Conservation (phyloP, 2,797 vertebrate genomes). For the Tinamus major region DNA sequence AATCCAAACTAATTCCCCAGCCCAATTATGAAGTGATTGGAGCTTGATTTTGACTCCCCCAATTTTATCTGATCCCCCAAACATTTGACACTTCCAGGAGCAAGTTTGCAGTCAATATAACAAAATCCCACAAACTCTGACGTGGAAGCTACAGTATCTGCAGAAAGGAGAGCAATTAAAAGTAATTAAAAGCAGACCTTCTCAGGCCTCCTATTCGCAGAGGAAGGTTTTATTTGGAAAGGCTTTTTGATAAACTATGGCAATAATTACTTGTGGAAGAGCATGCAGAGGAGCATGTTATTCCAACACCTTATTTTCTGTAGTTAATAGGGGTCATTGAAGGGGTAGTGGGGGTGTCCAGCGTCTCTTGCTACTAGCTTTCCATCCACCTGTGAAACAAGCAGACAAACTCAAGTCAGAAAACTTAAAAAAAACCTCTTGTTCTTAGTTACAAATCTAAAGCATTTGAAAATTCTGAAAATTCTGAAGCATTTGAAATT, state of each 20-base stretch:
- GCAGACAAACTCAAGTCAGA: slow-evolving; percentile 46
- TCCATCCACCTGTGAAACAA: slow-evolving; percentile 86
- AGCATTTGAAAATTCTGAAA: too few relatives aligned
- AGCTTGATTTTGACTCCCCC: background rate
- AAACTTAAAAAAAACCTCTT: background rate
- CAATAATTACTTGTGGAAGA: background rate
- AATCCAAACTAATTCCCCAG: background rate
- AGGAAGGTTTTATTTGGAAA: background rate
- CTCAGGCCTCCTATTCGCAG: background rate
- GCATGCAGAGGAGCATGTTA: background rate
- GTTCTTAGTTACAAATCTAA: background rate
- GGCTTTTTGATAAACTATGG: background rate
- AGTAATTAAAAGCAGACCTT: background rate
- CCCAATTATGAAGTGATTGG: background rate
- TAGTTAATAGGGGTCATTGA: slow-evolving; percentile 92
- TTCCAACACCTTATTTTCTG: background rate
- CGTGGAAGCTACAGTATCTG: background rate
- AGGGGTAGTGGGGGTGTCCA: slow-evolving; percentile 92
- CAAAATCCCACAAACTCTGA: background rate
- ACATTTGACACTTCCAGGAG: background rate
- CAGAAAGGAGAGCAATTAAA: background rate
- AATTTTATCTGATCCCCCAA: background rate
- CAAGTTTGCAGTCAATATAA: background rate
- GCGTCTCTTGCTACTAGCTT: slow-evolving; percentile 90
- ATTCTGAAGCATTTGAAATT: background rate